These are phyloP conservation scores for Pachyseris speciosa DNA, from an alignment of 64 coral and sea anemone genomes.

Conservation along the genomic window DNA sequence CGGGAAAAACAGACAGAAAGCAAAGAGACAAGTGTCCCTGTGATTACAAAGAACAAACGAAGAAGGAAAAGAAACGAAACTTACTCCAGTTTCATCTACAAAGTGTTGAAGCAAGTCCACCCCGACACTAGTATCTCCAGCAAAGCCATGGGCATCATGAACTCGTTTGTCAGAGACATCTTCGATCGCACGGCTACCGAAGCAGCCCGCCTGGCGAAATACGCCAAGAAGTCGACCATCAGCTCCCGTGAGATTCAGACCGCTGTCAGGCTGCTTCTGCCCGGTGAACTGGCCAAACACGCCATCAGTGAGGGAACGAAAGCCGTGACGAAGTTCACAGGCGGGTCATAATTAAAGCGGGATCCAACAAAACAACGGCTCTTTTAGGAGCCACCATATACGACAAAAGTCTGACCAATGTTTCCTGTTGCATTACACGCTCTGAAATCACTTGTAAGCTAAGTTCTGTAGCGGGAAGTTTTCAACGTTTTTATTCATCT, in stretches of 20 bases:
- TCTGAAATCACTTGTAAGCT: no score
- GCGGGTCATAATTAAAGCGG: background rate
- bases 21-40: background rate
- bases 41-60: background rate
- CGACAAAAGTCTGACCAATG: background rate
- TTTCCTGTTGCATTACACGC: no score
- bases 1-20: background rate
- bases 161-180: slow-evolving; percentile 3
- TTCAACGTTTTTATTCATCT: no score
- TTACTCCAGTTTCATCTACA: background rate
- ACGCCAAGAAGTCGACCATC: background rate
- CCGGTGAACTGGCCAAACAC: slow-evolving; percentile 20
- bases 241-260: slow-evolving; percentile 7
- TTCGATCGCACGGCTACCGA: background rate
- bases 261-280: background rate
- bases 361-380: background rate
- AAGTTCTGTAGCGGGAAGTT: no score
- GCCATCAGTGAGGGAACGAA: slow-evolving; percentile 16
- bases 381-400: slow-evolving; percentile 7
- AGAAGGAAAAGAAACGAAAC: background rate
- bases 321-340: slow-evolving; percentile 1
- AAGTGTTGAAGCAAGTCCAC: slow-evolving; percentile 7
- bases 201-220: background rate
- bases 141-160: slow-evolving; percentile 15
- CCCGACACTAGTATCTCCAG: background rate